Base-by-base conservation (phyloP, 1,140 invertebrate species). In the Andricus grossulariae region DNA sequence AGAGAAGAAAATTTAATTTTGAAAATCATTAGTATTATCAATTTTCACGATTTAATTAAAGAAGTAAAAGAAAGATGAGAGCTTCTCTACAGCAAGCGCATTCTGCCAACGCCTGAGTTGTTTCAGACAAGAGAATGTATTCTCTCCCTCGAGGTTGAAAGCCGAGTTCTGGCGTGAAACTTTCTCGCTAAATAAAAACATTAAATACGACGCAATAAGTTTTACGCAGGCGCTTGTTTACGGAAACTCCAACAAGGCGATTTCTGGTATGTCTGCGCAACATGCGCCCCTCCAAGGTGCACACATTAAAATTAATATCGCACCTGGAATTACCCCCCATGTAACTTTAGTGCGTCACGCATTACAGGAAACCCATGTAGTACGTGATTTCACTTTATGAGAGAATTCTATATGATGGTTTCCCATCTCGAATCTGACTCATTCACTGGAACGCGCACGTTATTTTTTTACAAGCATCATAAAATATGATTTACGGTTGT, bases 131-230 rank as follows among this genome's bases (percentile, higher is more conserved):
- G 77, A 45, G 71, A 84, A 82, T 83, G 82, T 84, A 45, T 77
- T 84, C 60, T 74, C 73, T 81, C 60, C 18, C 55, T 15, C 49
- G 75, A 45, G 71, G 73, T 77, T 71, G 80, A 76, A 77, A 78
- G 82, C 77, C 74, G 80, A 80, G 82, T 75, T 74, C 78, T 76
- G 70, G 74, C 70, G 82, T 78, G 72, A 80, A 86, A 86, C 84
- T 86, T 85, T 84, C 82, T 81, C 81, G 80, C 82, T 85, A 85
- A 85, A 86, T 86, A 86, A 86, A 86, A 86, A 86, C 79, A 84
- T 77, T 74, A 85, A 85, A 86, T 86, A 81, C 76, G 54, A 73
- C 49, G 32, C 79, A 57, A 79, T 83, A 83, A 85, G 84, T 85
- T 83, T 77, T 76, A 73, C 60, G 71, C 55, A 72, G 51, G 74